Base-by-base conservation (phyloP, 1,140 invertebrate species). In the Hylyphantes graminicola region DNA sequence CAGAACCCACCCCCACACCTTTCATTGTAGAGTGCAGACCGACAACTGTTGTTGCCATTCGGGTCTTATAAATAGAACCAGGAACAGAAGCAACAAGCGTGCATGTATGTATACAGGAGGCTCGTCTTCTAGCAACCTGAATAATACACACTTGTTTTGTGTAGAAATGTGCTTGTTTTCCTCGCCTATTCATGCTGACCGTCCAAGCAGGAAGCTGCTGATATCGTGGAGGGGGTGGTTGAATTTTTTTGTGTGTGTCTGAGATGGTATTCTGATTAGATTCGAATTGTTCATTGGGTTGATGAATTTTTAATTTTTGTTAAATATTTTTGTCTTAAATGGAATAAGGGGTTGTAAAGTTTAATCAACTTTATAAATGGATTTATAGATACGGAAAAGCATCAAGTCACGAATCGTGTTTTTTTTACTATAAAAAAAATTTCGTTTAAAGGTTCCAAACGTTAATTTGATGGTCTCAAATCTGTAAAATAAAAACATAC, bases 41-140 rank as follows among this genome's bases (percentile, higher is more conserved):
- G 55, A 35, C 35, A 35, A 35, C 35, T 67, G 4, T 15, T 12
- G 35, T 51, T 76, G 59, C 10, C 21, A 15, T n/a, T n/a, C n/a
- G 57, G 17, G 53, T 57, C 35, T 3, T 64, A 64, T 63, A 76
- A 76, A 76, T 76, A 76, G 74, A 76, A 76, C 74, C 59, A 76
- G 74, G 59, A 76, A 76, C 59, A 51, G 19, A 76, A n/a, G 48
- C 59, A 76, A 17, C 55, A 15, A 51, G 21, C 59, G 7, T 19
- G 13, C 19, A n/a, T 12, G 53, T 19, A 19, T 54, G 9, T 55
- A n/a, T 74, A 12, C 11, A 74, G 12, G 13, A 48, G 55, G 54
- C 10, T 59, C 72, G 9, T 19, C 72, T 21, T 13, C 59, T 19
- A 57, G 19, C 12, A 15, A 74, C 35, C 35, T 35, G 35, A 35